Evolutionary conservation across 1,140 invertebrate genomes (phyloP), one percentile per base, ranked within the genome.

Genomic region (Drosophila orosa): DNA sequence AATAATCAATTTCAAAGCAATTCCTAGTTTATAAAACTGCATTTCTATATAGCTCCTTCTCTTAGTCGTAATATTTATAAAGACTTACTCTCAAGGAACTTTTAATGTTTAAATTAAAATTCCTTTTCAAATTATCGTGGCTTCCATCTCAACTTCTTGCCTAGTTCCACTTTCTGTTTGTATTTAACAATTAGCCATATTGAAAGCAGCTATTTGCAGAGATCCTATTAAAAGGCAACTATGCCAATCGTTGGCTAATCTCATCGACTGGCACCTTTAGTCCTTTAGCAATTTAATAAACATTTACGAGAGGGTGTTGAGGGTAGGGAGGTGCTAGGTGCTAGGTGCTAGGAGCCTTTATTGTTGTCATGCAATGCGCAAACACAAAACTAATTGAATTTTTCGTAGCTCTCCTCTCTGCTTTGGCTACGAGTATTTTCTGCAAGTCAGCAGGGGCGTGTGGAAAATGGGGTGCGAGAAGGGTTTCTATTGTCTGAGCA

Each of bases 351-450:
- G 19, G 17, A 50, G 61, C 57, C 73, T 57, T 74, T 55, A 74
- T 83, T 87, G 84, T 87, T 83, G 83, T 87, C 84, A 87, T 89
- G 83, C 84, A 89, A 87, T 83, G 80, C 76, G 84, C 83, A 87
- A 87, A 87, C 83, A 87, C 79, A 89, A 89, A 87, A 87, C 83
- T 87, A 87, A 87, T 87, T 87, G 83, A 87, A 87, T 87, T 87
- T 86, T 87, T 87, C 59, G 52, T 67, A 71, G 63, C 74, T 65
- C 58, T 62, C 44, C 57, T 52, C 57, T 52, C 55, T 19, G 45
- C 81, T 74, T 33, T 35, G 33, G 19, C 33, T 22, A 22, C 63
- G 48, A 68, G 42, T 37, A 37, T 52, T 66, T 68, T 76, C 73
- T 54, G 73, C 73, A 76, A 75, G 60, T 76, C 73, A 76, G 62